Percentiles rank a stretch among this genome's conserved stretches.
These are phyloP conservation scores for Heliconius hermathena DNA, from an alignment of 1,140 invertebrate species.

Conservation along the genomic window DNA sequence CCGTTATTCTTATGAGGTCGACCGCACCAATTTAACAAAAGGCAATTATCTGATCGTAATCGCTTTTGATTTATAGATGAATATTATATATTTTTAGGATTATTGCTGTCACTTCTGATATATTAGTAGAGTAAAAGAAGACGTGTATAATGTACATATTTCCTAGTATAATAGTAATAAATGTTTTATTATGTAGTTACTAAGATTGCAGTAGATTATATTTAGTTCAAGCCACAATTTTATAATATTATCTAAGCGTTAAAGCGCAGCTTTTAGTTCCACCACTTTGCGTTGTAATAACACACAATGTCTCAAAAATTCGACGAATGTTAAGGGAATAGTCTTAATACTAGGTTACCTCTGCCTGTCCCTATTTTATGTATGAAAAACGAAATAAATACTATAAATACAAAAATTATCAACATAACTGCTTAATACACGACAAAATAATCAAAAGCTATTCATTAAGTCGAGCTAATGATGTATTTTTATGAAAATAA, in stretches of 20 bases:
- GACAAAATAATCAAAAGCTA: neutral
- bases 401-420: neutral
- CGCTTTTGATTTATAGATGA: constrained; percentile 46
- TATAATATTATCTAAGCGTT: too few relatives aligned
- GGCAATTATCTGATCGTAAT: constrained; percentile 50
- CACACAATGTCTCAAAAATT: too few relatives aligned
- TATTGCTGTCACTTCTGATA: constrained; percentile 38
- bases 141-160: neutral
- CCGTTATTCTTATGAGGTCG: constrained; percentile 35
- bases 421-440: neutral
- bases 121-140: constrained; percentile 12
- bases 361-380: too few relatives aligned
- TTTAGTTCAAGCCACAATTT: too few relatives aligned
- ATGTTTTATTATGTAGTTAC: neutral
- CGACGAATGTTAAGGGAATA: too few relatives aligned
- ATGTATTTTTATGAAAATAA: constrained; percentile 23
- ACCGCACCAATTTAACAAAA: constrained; percentile 44
- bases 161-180: neutral
- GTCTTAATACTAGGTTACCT: too few relatives aligned
- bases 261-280: too few relatives aligned
- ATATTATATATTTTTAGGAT: constrained; percentile 46
- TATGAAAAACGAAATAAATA: neutral
- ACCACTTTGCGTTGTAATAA: too few relatives aligned
- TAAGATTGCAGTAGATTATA: too few relatives aligned
- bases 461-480: constrained; percentile 14